Base-by-base conservation (phyloP, 2,113 vertebrate species). In the Silurus meridionalis region DNA sequence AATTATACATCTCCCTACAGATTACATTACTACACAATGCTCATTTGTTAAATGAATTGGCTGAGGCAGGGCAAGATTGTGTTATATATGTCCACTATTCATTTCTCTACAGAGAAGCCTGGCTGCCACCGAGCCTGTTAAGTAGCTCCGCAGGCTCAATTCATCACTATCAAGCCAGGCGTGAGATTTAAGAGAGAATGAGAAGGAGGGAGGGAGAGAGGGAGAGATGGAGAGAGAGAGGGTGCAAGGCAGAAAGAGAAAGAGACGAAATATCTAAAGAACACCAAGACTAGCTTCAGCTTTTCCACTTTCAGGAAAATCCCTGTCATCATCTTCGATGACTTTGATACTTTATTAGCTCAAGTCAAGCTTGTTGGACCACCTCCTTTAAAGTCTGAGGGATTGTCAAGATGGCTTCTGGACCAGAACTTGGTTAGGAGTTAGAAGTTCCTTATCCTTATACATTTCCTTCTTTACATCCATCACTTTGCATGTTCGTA, bases 11-110 rank as follows among this genome's bases (percentile, higher is more conserved):
- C 57, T 75, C 69, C 82, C 74, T 13, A 50, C 28, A 67, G 81
- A 83, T 85, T 86, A 52, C 83, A 82, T 84, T 90, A 52, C 80
- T 77, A 86, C 87, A 87, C 82, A 82, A 85, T 74, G 81, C 83
- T 64, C 85, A 83, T 90, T 88, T 85, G 79, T 80, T 66, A 83
- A 87, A 84, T 67, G 83, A 83, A 83, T 87, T 74, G 66, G 83
- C 57, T 84, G 71, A 67, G 80, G 64, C 83, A 82, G 48, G 80
- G 28, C 75, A 53, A 72, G 82, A 82, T 78, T 81, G 58, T 63
- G 69, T 77, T 88, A 83, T 83, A 82, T 82, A 86, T 58, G 58
- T 86, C 81, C 84, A 69, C 83, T 71, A 84, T 86, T 88, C 80
- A 90, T 88, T 88, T 86, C 77, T 88, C 87, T 77, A 50, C 55